phyloP scores from a whole-genome alignment of 2,113 vertebrate genomes.

The Poecile atricapillus region DNA sequence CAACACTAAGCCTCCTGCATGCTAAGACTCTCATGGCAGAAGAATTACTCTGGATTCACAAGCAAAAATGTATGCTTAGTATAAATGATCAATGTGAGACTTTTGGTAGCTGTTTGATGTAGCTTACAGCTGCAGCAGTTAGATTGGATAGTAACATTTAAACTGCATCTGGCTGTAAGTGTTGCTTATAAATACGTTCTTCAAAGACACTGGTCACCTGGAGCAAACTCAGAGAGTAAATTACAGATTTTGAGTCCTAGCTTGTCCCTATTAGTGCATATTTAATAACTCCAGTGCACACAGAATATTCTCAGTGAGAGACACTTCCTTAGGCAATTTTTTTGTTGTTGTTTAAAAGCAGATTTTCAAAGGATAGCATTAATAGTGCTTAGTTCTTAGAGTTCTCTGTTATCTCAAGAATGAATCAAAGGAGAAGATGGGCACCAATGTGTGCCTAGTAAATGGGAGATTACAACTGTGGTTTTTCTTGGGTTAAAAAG shows the following conservation, averaged over 20 bases:
- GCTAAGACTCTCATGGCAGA: neutral
- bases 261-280: neutral
- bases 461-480: neutral
- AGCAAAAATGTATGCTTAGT: neutral
- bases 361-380: neutral
- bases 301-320: neutral
- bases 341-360: neutral
- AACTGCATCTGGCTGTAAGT: neutral
- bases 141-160: neutral
- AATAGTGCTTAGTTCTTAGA: neutral
- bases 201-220: neutral
- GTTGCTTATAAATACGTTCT: neutral
- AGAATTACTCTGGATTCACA: neutral
- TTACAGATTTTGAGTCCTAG: neutral
- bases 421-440: neutral
- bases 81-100: neutral
- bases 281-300: neutral
- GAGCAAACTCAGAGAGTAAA: neutral
- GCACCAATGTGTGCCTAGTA: too few relatives aligned
- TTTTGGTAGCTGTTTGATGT: neutral
- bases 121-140: neutral
- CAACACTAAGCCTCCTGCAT: neutral
- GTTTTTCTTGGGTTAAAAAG: neutral
- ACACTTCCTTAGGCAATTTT: neutral
- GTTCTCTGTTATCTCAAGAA: neutral